Evolutionary conservation across 1,140 invertebrate species (phyloP).

Genomic region (Copidosoma floridanum): DNA sequence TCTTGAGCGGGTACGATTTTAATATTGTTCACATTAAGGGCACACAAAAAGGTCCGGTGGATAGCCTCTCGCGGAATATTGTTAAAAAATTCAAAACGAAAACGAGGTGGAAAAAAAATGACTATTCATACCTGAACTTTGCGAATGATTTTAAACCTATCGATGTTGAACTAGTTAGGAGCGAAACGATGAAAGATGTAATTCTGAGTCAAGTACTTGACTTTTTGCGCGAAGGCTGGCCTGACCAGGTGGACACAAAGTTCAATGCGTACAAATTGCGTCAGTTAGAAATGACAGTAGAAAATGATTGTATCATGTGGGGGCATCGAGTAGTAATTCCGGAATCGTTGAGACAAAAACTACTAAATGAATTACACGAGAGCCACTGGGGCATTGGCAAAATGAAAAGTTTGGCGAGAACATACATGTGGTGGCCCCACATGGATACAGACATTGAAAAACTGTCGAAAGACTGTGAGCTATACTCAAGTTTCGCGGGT

Average conservation of each 20-base stretch:
- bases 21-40: not conserved
- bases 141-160: too few species aligned
- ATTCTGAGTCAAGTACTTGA: not conserved
- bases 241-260: not conserved
- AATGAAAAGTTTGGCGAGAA: slow-evolving; percentile 41
- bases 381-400: slow-evolving; percentile 35
- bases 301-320: slow-evolving; percentile 35
- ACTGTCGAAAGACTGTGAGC: not conserved
- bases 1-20: slow-evolving; percentile 5
- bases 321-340: slow-evolving; percentile 37
- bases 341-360: slow-evolving; percentile 1
- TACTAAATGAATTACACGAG: slow-evolving; percentile 38
- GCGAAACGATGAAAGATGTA: not conserved
- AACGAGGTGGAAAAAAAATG: not conserved
- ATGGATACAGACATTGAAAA: not conserved
- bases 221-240: not conserved
- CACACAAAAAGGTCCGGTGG: not conserved
- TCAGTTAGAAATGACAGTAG: slow-evolving; percentile 13
- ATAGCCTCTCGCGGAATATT: not conserved
- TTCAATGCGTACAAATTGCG: not conserved
- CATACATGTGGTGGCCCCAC: too few species aligned
- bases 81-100: not conserved
- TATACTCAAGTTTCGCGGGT: not conserved
- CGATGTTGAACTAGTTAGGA: not conserved
- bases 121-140: not conserved